A percentile compares a stretch with the other conserved stretches of the same genome.
phyloP scores from a whole-genome alignment of 2,888 invertebrate genomes.

The Hypolimnas misippus region DNA sequence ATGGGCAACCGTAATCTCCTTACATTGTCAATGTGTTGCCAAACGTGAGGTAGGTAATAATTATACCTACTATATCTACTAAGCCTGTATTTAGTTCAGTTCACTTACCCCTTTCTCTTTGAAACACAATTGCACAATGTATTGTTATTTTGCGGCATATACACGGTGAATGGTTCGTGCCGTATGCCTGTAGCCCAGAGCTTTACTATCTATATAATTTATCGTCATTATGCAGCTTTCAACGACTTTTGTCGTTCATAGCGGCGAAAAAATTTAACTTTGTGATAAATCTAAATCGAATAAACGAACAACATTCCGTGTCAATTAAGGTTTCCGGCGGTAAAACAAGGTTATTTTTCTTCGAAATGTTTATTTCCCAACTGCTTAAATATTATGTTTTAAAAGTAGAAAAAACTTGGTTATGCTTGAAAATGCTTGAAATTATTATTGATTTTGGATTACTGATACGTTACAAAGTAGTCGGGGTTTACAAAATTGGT shows the following conservation, averaged over 20 bases:
- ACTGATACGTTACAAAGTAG: no score
- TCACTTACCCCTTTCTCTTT: neutral
- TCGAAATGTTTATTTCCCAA: neutral
- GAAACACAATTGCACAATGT: neutral
- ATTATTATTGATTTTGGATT: no score
- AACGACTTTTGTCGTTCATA: no score
- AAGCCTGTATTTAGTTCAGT: constrained; percentile 1
- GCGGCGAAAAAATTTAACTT: neutral
- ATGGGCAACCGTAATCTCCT: neutral
- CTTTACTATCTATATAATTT: neutral
- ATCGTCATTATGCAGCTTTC: neutral
- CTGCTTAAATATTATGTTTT: no score
- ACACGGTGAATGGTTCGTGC: neutral
- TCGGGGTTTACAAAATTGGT: no score
- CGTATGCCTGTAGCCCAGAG: neutral
- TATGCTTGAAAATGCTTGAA: no score
- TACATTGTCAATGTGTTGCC: neutral
- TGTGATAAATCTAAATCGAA: constrained; percentile 1
- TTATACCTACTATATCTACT: neutral
- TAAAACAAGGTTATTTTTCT: neutral
- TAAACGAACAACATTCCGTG: neutral
- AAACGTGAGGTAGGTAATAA: neutral
- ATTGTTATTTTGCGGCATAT: neutral
- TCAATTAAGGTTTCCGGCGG: neutral
- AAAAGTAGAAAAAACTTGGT: no score